phyloP scores from a whole-genome alignment of 2,113 vertebrate species.

The Platysteira castanea region DNA sequence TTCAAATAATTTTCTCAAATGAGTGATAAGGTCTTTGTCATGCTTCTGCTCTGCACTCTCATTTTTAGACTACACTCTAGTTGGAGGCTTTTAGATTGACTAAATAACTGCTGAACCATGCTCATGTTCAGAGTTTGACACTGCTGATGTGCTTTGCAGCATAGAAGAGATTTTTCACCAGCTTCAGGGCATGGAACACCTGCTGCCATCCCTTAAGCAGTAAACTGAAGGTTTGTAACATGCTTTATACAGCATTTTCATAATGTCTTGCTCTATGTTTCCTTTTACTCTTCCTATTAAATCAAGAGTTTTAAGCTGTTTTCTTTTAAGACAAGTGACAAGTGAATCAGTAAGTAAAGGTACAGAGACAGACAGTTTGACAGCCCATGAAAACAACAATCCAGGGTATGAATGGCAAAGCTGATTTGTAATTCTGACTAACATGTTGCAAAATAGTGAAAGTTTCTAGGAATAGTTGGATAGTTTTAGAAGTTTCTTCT shows the following conservation, averaged over 20 bases:
- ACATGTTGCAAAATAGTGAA: background rate
- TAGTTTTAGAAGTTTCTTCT: background rate
- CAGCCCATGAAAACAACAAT: background rate
- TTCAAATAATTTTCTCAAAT: background rate
- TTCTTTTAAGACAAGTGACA: background rate
- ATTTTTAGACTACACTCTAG: background rate
- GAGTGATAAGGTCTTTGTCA: background rate
- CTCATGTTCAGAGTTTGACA: background rate
- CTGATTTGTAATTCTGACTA: constrained; percentile 11
- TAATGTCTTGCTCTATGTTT: background rate
- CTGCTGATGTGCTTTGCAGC: background rate
- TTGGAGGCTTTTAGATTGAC: background rate
- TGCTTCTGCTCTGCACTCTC: background rate
- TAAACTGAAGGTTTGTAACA: background rate
- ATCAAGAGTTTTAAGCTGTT: background rate
- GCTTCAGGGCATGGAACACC: background rate
- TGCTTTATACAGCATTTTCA: background rate
- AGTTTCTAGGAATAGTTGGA: background rate
- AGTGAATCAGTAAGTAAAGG: background rate
- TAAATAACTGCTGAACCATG: background rate
- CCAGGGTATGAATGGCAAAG: background rate
- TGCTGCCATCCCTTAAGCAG: background rate
- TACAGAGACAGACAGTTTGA: background rate
- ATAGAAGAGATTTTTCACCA: background rate
- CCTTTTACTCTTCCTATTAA: background rate